A percentile compares a stretch with the other conserved stretches of the same genome.
Evolutionary conservation across 2,113 vertebrate species (phyloP).

Genomic region (Vidua chalybeata): DNA sequence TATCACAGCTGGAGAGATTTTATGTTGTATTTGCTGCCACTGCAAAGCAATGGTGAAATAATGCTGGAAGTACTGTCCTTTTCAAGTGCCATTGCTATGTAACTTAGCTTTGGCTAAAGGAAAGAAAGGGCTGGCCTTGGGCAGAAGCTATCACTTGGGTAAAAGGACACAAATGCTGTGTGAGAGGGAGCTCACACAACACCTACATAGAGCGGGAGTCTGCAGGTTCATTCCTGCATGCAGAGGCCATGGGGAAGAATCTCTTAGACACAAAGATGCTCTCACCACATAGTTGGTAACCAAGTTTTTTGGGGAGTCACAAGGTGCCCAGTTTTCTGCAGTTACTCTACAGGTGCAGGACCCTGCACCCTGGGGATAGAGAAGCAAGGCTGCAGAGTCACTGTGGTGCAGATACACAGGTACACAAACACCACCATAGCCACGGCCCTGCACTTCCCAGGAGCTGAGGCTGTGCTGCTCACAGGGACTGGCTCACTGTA

Average conservation of each 20-base stretch:
- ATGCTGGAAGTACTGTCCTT: background rate
- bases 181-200: fast-evolving
- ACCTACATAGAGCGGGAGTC: background rate
- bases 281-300: background rate
- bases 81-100: fast-evolving
- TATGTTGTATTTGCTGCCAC: background rate
- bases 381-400: background rate
- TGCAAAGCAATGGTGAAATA: background rate
- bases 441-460: fast-evolving
- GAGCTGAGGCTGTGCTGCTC: background rate
- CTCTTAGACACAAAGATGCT: background rate
- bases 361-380: background rate
- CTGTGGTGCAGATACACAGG: background rate
- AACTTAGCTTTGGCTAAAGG: background rate
- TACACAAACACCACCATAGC: background rate
- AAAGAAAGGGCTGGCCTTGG: background rate
- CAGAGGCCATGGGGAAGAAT: background rate
- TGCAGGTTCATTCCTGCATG: background rate
- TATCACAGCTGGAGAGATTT: background rate
- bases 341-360: background rate
- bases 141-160: background rate
- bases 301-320: background rate
- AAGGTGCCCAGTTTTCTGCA: background rate
- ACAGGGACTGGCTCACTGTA: background rate
- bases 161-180: background rate